Evolutionary conservation across 1,140 invertebrate species (phyloP), one percentile per base, ranked within the genome.

Genomic region (Subanguina moxae): DNA sequence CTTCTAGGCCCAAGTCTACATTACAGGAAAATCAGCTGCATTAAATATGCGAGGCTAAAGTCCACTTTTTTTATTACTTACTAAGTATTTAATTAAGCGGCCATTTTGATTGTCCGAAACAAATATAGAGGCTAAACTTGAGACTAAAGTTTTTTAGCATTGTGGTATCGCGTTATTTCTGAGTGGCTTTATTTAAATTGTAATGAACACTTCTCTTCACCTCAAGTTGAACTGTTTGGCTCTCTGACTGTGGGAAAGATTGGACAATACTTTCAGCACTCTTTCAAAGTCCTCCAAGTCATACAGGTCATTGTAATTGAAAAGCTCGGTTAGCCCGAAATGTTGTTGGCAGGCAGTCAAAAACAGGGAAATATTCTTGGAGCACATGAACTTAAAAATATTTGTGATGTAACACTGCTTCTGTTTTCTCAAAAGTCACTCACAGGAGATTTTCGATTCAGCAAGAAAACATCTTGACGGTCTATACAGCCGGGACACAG

Each of bases 331-430:
- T 27, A 75, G 43, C 30, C 64, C 62, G 57, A 75, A 75, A 56
- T 73, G 46, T 13, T 65, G n/a, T n/a, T 61, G 69, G 43, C 73
- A 75, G 46, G 75, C 75, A 19, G 52, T 45, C 7, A 75, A 46
- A 61, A 75, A 75, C 1, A 77, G 48, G 7, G 62, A 32, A 66
- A 75, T 74, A 21, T 75, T 75, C 21, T 72, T 67, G 8, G 76
- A 57, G 74, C 74, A 71, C 57, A 76, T 32, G 64, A 75, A 58
- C 67, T 77, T 28, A 46, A 77, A 74, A 67, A 21, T 27, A 19
- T 64, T 13, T 13, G 27, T 21, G 17, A 58, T 38, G 21, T 65
- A 56, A 48, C 15, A 7, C 0, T 25, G 25, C n/a, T 52, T n/a
- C 8, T 46, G 1, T 25, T 71, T 30, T n/a, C 25, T 48, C 57